Conservation (phyloP, 2,797 vertebrate species). For the Eulemur albifrons region DNA sequence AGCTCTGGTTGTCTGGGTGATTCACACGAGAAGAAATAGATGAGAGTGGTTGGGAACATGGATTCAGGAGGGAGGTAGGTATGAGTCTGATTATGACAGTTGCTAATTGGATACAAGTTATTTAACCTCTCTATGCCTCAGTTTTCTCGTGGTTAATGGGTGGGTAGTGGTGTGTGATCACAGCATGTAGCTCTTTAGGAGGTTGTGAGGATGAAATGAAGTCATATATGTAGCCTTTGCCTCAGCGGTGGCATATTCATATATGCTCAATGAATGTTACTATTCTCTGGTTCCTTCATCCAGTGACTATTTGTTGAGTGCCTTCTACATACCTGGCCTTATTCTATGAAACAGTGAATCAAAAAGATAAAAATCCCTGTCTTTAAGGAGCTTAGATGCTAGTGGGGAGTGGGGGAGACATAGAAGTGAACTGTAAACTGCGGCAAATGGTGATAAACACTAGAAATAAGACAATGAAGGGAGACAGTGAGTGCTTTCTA, state of each 20-base stretch:
- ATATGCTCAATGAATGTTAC: not conserved
- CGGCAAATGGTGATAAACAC: not conserved
- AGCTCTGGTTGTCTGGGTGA: not conserved
- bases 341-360: not conserved
- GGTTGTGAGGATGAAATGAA: not conserved
- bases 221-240: not conserved
- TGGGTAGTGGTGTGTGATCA: not conserved
- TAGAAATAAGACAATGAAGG: not conserved
- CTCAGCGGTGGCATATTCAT: not conserved
- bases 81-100: not conserved
- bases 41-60: not conserved
- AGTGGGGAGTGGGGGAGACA: not conserved
- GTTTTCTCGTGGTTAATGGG: not conserved
- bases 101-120: not conserved
- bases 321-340: not conserved
- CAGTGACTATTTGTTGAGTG: not conserved
- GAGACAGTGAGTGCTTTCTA: not conserved
- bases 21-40: not conserved
- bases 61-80: not conserved
- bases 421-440: not conserved
- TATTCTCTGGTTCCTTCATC: not conserved
- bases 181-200: not conserved
- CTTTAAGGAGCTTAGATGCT: not conserved
- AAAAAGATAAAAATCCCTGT: not conserved
- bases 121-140: not conserved